A percentile compares a stretch with the other conserved stretches of the same genome.
Conservation (phyloP, 2,888 invertebrate genomes). For the Pachymerium ferrugineum region DNA sequence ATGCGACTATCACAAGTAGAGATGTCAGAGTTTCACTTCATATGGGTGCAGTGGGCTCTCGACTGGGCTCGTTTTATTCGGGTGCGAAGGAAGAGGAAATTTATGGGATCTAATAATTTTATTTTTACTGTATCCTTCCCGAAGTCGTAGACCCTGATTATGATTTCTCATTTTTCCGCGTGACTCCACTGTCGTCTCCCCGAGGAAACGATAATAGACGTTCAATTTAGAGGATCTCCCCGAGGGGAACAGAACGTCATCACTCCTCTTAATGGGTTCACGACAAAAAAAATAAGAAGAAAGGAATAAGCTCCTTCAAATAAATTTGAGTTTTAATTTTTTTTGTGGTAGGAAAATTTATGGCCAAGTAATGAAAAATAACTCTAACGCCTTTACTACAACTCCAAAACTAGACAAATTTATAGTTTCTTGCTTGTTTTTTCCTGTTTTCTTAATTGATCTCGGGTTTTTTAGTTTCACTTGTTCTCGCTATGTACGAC, state of each 20-base stretch:
- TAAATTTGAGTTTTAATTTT: neutral
- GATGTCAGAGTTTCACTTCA: neutral
- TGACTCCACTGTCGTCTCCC: conserved; percentile 8
- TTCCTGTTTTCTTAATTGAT: no score
- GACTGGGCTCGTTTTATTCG: neutral
- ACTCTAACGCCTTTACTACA: no score
- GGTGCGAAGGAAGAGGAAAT: conserved; percentile 17
- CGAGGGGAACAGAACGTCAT: neutral
- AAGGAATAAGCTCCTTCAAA: neutral
- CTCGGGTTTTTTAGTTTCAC: no score
- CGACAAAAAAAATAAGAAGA: neutral
- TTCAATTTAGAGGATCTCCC: conserved; percentile 18
- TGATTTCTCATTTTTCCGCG: conserved; percentile 18
- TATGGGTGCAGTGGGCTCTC: neutral
- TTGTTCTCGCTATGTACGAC: no score
- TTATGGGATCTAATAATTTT: conserved; percentile 16
- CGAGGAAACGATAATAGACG: conserved; percentile 12
- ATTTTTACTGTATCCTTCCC: conserved; percentile 13
- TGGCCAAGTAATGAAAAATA: no score
- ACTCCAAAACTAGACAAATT: no score
- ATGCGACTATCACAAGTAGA: neutral
- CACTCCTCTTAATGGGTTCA: neutral
- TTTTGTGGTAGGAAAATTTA: no score
- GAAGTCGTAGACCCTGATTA: conserved; percentile 5
- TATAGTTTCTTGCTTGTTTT: no score